phyloP scores from a whole-genome alignment of 2,113 vertebrate genomes.

The Entomyzon cyanotis region DNA sequence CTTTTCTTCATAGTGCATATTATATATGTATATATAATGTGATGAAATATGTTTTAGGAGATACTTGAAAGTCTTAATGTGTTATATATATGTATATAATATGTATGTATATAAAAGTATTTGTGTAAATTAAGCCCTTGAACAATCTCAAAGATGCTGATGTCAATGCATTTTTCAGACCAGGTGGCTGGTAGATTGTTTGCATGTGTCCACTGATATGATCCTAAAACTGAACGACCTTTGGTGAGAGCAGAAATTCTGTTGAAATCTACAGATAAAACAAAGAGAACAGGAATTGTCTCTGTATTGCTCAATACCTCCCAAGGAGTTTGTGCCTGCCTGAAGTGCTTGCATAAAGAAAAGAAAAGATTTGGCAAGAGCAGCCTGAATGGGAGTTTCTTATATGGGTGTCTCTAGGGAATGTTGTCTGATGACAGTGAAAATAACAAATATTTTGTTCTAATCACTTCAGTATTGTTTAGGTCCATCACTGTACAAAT shows the following conservation, averaged over 20 bases:
- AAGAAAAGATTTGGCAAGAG: background rate
- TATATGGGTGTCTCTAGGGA: background rate
- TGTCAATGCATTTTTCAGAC: background rate
- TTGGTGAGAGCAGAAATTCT: background rate
- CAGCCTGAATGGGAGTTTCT: background rate
- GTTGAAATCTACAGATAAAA: background rate
- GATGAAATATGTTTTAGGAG: background rate
- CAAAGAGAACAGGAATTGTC: background rate
- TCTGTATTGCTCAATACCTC: background rate
- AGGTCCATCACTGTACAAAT: background rate
- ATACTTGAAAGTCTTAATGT: background rate
- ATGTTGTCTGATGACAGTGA: background rate
- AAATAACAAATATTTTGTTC: background rate
- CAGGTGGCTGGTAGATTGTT: background rate
- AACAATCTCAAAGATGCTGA: background rate
- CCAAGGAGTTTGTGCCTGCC: background rate
- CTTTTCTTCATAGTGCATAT: background rate
- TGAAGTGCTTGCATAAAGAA: background rate
- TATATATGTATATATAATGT: background rate
- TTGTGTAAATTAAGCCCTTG: background rate
- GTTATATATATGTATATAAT: no score
- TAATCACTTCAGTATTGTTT: background rate
- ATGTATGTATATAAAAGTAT: background rate
- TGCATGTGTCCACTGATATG: background rate
- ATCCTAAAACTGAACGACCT: background rate